These are phyloP conservation scores for Lycopodina hypogea DNA, from an alignment of 37 sponge, comb jelly and placozoan genomes.

Conservation along the genomic window DNA sequence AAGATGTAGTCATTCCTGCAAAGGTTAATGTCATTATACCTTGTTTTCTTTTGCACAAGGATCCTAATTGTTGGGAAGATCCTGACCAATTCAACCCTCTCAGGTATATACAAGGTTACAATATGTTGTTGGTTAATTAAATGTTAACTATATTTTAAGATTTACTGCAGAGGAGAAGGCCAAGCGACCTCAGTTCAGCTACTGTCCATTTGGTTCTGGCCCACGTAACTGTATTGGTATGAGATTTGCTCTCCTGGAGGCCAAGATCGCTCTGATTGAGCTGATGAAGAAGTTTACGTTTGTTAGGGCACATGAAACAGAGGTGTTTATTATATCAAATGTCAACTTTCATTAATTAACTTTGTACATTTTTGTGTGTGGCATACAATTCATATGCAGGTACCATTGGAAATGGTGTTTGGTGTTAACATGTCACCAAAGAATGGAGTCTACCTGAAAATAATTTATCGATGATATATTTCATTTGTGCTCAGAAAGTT, in stretches of 20 bases:
- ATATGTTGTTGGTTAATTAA: no score
- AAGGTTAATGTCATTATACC: background rate
- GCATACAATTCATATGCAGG: background rate
- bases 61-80: constrained; percentile 1
- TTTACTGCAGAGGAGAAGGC: constrained; percentile 57
- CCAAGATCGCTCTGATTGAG: constrained; percentile 53
- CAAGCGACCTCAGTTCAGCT: constrained; percentile 27
- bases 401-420: constrained; percentile 40
- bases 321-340: constrained; percentile 9
- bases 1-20: no score
- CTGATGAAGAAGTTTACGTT: constrained; percentile 47
- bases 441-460: constrained; percentile 51
- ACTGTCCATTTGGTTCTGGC: constrained; percentile 67
- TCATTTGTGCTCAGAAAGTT: no score
- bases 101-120: background rate
- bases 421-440: constrained; percentile 68
- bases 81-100: background rate
- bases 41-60: background rate
- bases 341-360: no score
- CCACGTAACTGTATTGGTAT: constrained; percentile 71
- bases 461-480: constrained; percentile 1
- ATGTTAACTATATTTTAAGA: no score
- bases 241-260: constrained; percentile 70
- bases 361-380: no score
- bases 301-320: constrained; percentile 53